Percentiles rank a stretch among this genome's conserved stretches.
Evolutionary conservation across 2,113 vertebrate genomes (phyloP).

Genomic region (Sinocyclocheilus maitianheensis): DNA sequence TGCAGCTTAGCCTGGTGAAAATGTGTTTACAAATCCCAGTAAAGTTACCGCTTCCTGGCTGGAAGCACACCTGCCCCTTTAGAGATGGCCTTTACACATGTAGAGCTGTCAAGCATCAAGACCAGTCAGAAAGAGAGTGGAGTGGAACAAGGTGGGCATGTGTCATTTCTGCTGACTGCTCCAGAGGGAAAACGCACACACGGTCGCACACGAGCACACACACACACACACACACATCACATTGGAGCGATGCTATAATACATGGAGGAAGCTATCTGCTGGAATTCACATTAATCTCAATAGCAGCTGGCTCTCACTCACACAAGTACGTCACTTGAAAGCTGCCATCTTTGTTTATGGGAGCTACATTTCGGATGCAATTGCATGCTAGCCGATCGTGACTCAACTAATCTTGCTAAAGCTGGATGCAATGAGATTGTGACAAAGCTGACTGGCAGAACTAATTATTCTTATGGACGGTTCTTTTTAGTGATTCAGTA

Average conservation of each 20-base stretch:
- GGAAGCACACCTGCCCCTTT: conserved; percentile 31
- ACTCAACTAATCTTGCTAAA: neutral
- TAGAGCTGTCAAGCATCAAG: conserved; percentile 38
- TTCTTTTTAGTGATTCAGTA: no score
- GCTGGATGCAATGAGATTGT: neutral
- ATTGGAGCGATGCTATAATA: neutral
- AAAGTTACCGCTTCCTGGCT: conserved; percentile 26
- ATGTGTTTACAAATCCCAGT: conserved; percentile 44
- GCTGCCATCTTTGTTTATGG: neutral
- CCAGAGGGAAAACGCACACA: neutral
- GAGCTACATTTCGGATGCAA: neutral
- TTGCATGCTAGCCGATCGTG: neutral
- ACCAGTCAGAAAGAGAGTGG: conserved; percentile 15
- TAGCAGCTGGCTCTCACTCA: neutral
- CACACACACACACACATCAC: no score
- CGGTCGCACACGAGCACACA: neutral
- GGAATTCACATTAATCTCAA: neutral
- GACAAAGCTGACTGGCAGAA: neutral
- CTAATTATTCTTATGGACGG: neutral
- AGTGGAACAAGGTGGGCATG: conserved; percentile 31
- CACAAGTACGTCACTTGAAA: neutral
- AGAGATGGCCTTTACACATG: conserved; percentile 33
- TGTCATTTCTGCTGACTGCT: conserved; percentile 38
- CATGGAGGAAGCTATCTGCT: neutral
- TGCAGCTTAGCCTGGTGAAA: conserved; percentile 8